Percentiles rank a stretch among this genome's conserved stretches.
phyloP scores from a whole-genome alignment of 2,888 invertebrate species.

The Notocelia uddmanniana region DNA sequence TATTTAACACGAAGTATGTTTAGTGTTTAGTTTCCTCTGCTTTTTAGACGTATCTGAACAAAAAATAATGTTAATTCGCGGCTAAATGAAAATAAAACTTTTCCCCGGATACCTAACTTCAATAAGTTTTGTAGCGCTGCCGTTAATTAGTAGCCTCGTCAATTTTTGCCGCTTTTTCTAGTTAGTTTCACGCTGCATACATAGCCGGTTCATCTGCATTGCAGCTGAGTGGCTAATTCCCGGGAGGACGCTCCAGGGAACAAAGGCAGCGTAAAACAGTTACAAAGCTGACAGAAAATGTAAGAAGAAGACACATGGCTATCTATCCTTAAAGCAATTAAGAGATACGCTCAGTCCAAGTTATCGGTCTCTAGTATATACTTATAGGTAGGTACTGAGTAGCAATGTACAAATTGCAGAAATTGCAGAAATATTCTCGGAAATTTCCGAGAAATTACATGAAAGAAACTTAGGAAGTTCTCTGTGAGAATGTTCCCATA shows the following conservation, averaged over 20 bases:
- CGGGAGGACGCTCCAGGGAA: slow-evolving; percentile 51
- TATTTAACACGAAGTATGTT: background rate
- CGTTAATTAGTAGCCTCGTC: slow-evolving; percentile 23
- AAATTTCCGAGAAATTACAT: no score
- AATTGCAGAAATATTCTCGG: no score
- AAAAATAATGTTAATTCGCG: background rate
- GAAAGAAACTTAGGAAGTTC: no score
- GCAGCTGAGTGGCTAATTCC: slow-evolving; percentile 57
- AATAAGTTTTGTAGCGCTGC: slow-evolving; percentile 11
- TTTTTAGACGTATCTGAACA: background rate
- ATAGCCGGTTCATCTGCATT: slow-evolving; percentile 56
- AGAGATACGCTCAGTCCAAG: no score
- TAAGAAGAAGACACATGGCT: slow-evolving; percentile 63
- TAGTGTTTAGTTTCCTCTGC: background rate
- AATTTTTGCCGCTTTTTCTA: slow-evolving; percentile 29
- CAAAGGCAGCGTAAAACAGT: slow-evolving; percentile 59
- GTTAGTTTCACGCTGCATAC: slow-evolving; percentile 37
- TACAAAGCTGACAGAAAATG: slow-evolving; percentile 54
- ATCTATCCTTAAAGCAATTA: background rate
- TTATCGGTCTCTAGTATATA: no score
- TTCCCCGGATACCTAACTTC: background rate
- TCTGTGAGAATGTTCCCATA: no score
- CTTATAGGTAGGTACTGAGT: no score
- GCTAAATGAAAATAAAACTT: slow-evolving; percentile 1
- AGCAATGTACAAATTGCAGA: no score